Evolutionary conservation across 1,140 invertebrate genomes (phyloP).

Genomic region (Portunus trituberculatus): DNA sequence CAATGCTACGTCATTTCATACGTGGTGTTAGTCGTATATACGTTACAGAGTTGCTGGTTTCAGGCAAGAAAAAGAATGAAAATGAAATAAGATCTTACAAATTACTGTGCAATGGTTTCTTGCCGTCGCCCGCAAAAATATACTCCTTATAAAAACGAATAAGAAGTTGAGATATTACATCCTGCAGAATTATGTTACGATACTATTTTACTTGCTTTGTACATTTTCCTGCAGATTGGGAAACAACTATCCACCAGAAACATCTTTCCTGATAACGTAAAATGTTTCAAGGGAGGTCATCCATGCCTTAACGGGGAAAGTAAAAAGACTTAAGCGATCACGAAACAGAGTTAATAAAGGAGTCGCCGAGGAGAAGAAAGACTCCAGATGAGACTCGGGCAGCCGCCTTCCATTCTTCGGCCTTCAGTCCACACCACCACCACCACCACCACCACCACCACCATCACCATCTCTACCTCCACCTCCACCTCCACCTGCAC

Average conservation of each 20-base stretch:
- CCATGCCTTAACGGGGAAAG: neutral
- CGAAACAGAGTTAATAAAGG: neutral
- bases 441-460: neutral
- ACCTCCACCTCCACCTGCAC: neutral
- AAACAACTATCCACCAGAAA: neutral
- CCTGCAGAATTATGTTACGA: neutral
- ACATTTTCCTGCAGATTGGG: neutral
- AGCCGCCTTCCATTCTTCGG: neutral
- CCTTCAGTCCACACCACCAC: neutral
- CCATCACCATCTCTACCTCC: neutral
- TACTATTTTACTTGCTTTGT: neutral
- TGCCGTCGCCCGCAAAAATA: no score
- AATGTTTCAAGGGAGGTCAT: neutral
- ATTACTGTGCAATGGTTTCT: no score
- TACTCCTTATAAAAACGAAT: no score
- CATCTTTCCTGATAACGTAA: neutral
- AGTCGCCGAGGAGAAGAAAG: neutral
- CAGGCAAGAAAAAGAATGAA: no score
- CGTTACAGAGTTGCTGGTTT: no score
- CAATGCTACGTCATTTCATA: no score
- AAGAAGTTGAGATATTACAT: no score
- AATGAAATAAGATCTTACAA: no score
- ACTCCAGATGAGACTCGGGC: neutral
- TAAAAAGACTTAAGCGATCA: constrained; percentile 3
- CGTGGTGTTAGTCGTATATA: no score